phyloP scores from a whole-genome alignment of 2,797 vertebrate species.

The Siniperca obscura region DNA sequence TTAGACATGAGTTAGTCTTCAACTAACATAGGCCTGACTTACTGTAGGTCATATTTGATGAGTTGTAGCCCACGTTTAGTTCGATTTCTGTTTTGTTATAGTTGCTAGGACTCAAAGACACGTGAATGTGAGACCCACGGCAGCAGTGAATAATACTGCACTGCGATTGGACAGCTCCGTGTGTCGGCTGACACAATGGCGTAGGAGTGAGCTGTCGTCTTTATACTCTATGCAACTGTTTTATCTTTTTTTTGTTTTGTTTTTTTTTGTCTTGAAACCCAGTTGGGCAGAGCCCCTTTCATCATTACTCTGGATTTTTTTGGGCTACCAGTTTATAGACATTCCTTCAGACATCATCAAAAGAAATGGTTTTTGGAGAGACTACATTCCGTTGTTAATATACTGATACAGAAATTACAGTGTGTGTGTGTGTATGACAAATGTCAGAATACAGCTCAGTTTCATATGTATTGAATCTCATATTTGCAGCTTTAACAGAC shows the following conservation, averaged over 20 bases:
- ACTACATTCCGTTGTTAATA: conserved; percentile 37
- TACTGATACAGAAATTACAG: conserved; percentile 41
- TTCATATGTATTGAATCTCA: conserved; percentile 43
- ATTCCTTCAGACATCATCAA: conserved; percentile 36
- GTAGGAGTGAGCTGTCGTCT: conserved; percentile 87
- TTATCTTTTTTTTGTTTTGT: conserved; percentile 19
- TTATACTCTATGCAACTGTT: conserved; percentile 88
- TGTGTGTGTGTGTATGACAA: conserved; percentile 51
- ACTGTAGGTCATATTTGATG: conserved; percentile 24
- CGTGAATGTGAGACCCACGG: conserved; percentile 85
- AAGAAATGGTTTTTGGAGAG: conserved; percentile 30
- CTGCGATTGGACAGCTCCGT: conserved; percentile 87
- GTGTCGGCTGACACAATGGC: conserved; percentile 82
- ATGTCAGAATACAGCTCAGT: conserved; percentile 45
- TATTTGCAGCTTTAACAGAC: conserved; percentile 55
- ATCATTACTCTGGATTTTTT: conserved; percentile 13
- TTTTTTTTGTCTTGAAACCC: conserved; percentile 6
- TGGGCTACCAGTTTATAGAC: conserved; percentile 48
- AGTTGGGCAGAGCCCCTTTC: conserved; percentile 2
- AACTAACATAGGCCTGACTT: conserved; percentile 34
- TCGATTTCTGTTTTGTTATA: conserved; percentile 55
- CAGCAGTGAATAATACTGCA: conserved; percentile 88
- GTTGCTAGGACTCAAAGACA: conserved; percentile 76
- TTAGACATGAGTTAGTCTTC: conserved; percentile 18
- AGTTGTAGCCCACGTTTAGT: conserved; percentile 57